Conservation (phyloP, 2,888 invertebrate species). For the Eupithecia vulgata region DNA sequence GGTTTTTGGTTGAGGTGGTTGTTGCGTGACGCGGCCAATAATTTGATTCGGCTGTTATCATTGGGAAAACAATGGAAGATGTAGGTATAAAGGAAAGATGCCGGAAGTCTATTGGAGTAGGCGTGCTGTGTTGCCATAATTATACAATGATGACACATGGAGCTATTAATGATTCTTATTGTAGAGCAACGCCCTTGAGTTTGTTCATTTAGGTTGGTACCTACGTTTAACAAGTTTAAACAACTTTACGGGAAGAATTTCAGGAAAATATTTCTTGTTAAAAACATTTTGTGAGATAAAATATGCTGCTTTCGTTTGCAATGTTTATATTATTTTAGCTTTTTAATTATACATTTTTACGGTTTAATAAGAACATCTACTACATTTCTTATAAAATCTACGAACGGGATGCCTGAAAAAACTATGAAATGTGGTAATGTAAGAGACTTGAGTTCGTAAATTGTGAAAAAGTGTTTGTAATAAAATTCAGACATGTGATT, state of each 20-base stretch:
- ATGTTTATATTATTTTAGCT: not conserved
- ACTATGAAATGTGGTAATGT: constrained; percentile 34
- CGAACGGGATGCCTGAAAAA: constrained; percentile 36
- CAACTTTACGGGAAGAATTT: not conserved
- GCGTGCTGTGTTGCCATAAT: constrained; percentile 44
- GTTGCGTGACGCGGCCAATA: constrained; percentile 67
- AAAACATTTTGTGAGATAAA: not conserved
- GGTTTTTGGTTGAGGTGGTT: constrained; percentile 46
- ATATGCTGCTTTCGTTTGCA: not conserved
- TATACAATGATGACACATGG: not conserved
- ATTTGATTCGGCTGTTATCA: constrained; percentile 78
- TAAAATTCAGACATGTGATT: constrained; percentile 6
- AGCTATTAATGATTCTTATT: not conserved
- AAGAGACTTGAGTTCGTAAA: constrained; percentile 27
- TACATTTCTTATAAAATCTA: not conserved
- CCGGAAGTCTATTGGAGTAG: constrained; percentile 63
- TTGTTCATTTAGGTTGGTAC: not conserved
- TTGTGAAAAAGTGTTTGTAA: constrained; percentile 22
- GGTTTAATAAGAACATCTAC: not conserved
- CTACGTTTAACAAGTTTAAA: not conserved
- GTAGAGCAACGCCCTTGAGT: not conserved
- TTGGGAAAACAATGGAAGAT: constrained; percentile 77
- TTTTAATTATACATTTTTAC: not conserved
- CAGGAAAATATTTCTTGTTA: not conserved
- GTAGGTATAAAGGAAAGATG: constrained; percentile 62